Percentiles rank a stretch among this genome's conserved stretches.
These are phyloP conservation scores for Trogon melanurus DNA, from an alignment of 2,113 vertebrate species.

Conservation along the genomic window DNA sequence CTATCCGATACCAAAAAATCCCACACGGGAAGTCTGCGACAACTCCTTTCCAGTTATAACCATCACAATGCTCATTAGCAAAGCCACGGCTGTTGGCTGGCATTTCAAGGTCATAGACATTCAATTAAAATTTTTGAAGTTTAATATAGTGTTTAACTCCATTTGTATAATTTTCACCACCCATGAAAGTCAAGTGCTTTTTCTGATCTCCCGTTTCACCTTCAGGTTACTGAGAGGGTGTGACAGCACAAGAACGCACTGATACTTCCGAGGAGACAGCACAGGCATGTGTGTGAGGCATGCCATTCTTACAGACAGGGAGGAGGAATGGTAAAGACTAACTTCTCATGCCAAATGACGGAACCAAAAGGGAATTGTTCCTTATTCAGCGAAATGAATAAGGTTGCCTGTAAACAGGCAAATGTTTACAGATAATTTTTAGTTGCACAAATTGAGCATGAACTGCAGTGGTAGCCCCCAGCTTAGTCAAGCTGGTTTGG, in stretches of 20 bases:
- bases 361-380: neutral
- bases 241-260: conserved; percentile 4
- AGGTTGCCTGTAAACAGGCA: neutral
- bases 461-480: neutral
- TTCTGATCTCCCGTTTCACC: neutral
- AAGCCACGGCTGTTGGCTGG: neutral
- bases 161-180: neutral
- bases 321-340: conserved; percentile 54
- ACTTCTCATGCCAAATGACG: neutral
- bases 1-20: neutral
- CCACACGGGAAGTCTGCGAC: neutral
- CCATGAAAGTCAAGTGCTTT: neutral
- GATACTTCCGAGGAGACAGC: conserved; percentile 57
- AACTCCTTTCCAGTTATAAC: neutral
- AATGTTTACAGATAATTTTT: neutral
- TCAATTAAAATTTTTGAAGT: neutral
- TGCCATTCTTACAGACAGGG: neutral
- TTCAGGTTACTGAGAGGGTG: neutral
- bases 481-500: neutral
- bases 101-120: neutral
- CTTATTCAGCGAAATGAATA: conserved; percentile 34
- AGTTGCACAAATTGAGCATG: neutral
- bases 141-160: conserved; percentile 23
- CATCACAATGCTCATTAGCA: conserved; percentile 1
- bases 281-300: neutral